Evolutionary conservation across 2,888 invertebrate species (phyloP).

Genomic region (Amblyjoppa proteus): DNA sequence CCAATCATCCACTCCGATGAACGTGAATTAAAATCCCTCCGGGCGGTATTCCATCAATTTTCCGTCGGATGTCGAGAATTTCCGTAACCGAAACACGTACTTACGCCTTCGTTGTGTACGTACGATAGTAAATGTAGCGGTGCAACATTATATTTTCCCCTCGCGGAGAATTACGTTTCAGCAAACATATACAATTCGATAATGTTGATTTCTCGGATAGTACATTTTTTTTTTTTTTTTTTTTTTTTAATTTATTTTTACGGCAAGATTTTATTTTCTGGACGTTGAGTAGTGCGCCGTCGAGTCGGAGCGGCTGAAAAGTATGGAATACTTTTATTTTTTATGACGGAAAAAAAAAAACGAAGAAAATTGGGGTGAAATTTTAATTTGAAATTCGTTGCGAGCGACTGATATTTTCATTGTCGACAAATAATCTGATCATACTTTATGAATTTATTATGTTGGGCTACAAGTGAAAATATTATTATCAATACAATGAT

Average conservation of each 20-base stretch:
- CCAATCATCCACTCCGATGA: constrained; percentile 22
- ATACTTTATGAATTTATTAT: background rate
- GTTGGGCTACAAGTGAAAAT: background rate
- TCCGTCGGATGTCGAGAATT: background rate
- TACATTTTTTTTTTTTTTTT: background rate
- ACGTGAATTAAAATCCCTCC: constrained; percentile 26
- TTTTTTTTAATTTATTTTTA: background rate
- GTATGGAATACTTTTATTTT: background rate
- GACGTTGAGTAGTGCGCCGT: background rate
- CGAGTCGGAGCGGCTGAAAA: background rate
- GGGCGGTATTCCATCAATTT: constrained; percentile 13
- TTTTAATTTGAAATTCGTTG: constrained; percentile 29
- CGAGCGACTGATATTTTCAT: background rate
- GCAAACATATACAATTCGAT: background rate
- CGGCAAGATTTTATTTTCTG: background rate
- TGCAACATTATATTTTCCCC: background rate
- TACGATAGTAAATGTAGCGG: background rate
- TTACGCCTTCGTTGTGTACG: background rate
- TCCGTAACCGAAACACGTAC: constrained; percentile 38
- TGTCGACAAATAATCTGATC: background rate
- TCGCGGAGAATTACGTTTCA: background rate
- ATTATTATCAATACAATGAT: too few relatives aligned
- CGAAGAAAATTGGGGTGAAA: background rate
- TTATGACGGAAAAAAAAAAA: background rate
- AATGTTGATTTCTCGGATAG: constrained; percentile 5